Evolutionary conservation across 2,113 vertebrate genomes (phyloP).

Genomic region (Felis chaus): DNA sequence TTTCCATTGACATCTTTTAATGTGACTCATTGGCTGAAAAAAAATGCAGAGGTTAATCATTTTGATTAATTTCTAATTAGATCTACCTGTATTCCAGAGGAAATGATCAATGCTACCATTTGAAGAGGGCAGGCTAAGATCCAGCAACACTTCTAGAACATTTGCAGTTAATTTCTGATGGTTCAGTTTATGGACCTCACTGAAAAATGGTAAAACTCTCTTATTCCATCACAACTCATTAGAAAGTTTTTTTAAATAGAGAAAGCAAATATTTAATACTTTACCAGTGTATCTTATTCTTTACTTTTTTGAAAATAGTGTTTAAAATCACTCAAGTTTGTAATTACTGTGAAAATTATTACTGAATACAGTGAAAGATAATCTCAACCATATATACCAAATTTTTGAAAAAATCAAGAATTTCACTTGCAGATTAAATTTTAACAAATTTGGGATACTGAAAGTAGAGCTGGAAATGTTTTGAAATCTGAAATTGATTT

Average conservation of each 20-base stretch:
- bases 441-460: neutral
- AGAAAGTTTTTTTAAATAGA: slow-evolving; percentile 36
- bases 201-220: slow-evolving; percentile 84
- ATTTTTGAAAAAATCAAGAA: neutral
- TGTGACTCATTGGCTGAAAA: slow-evolving; percentile 74
- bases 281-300: neutral
- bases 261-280: neutral
- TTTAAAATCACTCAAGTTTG: slow-evolving; percentile 35
- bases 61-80: slow-evolving; percentile 75
- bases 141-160: slow-evolving; percentile 83
- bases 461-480: slow-evolving; percentile 50
- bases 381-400: neutral
- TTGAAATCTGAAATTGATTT: slow-evolving; percentile 36
- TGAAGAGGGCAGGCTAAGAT: slow-evolving; percentile 77
- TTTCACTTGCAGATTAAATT: slow-evolving; percentile 5
- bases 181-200: slow-evolving; percentile 86
- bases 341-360: slow-evolving; percentile 39
- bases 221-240: slow-evolving; percentile 71
- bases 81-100: slow-evolving; percentile 74
- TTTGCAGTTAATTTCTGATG: slow-evolving; percentile 89
- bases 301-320: neutral
- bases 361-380: neutral
- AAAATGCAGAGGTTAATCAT: slow-evolving; percentile 70
- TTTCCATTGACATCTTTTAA: slow-evolving; percentile 70
- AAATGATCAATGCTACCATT: slow-evolving; percentile 76